Evolutionary conservation across 2,797 vertebrate genomes (phyloP), one percentile per base, ranked within the genome.

Genomic region (Austrolebias charrua): DNA sequence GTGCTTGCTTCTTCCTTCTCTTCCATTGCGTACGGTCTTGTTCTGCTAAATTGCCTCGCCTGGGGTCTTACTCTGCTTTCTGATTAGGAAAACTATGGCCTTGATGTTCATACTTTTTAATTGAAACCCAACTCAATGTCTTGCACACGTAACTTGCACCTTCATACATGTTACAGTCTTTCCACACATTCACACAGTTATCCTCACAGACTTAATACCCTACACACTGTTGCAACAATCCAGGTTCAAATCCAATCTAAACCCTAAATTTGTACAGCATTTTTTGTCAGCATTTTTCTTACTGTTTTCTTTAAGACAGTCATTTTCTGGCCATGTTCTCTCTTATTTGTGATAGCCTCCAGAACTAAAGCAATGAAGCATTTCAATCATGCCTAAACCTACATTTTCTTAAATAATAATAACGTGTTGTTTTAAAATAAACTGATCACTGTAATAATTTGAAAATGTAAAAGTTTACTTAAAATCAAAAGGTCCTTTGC

Each of bases 1-100:
- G 90, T 83, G 89, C 84, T 81, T 76, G 80, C 90, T 84, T 87
- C 82, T 91, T 91, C 85, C 87, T 89, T 82, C 86, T 85, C 78
- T 88, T 87, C 86, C 78, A 79, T 81, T 86, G 83, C 77, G 74
- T 76, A 80, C 75, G 73, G 87, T 91, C 90, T 92, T 92, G 89
- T 93, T 91, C 84, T 75, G 82, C 83, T 92, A 93, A 93, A 93
- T 94, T 92, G 90, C 90, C 86, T 92, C 76, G 90, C 92, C 91
- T 90, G 85, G 90, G 92, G 93, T 93, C 89, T 92, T 84, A 90
- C 87, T 88, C 84, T 78, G 82, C 88, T 81, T 86, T 86, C 85
- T 86, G 91, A 93, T 93, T 93, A 91, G 86, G 87, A 90, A 24
- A 91, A 91, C 81, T 78, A 86, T 84, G 76, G 89, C 90, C 88